Evolutionary conservation across 2,113 vertebrate genomes (phyloP).

Genomic region (Rhizomys pruinosus): DNA sequence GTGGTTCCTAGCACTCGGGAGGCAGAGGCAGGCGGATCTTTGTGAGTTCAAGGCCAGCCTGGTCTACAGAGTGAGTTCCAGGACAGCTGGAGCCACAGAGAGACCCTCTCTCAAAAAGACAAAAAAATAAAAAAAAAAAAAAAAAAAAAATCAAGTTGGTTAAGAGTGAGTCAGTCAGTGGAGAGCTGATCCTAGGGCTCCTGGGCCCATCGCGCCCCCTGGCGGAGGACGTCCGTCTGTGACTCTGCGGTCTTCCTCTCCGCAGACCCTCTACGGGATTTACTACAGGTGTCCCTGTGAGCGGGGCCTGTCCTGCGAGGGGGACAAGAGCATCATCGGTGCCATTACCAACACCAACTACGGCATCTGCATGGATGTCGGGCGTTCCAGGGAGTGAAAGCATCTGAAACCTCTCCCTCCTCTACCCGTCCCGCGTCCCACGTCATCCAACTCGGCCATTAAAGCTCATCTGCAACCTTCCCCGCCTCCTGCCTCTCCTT

Average conservation of each 20-base stretch:
- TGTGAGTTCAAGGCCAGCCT: too few species aligned
- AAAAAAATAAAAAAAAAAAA: too few species aligned
- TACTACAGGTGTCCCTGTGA: constrained; percentile 91
- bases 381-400: background rate
- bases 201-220: background rate
- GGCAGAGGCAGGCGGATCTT: too few species aligned
- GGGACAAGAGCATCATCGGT: constrained; percentile 84
- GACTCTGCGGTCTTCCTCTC: background rate
- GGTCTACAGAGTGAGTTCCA: too few species aligned
- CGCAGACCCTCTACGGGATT: constrained; percentile 84
- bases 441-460: constrained; percentile 56
- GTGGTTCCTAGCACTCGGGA: too few species aligned
- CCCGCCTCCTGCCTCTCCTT: constrained; percentile 33
- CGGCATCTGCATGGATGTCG: constrained; percentile 84
- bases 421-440: background rate
- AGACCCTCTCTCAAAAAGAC: too few species aligned
- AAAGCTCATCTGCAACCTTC: constrained; percentile 72
- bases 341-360: constrained; percentile 88
- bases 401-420: fast-evolving
- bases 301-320: constrained; percentile 85
- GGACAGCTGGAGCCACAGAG: too few species aligned
- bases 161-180: background rate
- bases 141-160: too few species aligned
- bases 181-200: background rate
- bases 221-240: background rate